These are phyloP conservation scores for Grallaria varia DNA, from an alignment of 2,113 vertebrate genomes.

Conservation along the genomic window DNA sequence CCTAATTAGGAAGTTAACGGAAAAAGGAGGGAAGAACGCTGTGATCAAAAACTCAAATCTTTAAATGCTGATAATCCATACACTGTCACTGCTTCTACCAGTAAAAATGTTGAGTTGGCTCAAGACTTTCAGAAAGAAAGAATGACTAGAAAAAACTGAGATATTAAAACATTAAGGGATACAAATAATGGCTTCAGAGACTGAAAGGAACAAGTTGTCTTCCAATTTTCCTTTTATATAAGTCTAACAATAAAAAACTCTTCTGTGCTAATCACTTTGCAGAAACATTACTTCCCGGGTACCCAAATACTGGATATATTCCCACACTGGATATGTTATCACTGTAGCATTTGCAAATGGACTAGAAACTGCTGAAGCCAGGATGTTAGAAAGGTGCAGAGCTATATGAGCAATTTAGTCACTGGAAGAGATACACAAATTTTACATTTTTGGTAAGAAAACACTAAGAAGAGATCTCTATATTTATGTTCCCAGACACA, in stretches of 20 bases:
- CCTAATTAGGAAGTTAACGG: constrained; percentile 69
- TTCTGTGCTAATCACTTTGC: background rate
- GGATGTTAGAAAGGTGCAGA: background rate
- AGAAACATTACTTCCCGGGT: constrained; percentile 32
- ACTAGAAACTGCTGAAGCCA: background rate
- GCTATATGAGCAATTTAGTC: background rate
- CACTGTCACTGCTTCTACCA: background rate
- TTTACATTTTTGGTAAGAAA: background rate
- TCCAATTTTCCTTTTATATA: background rate
- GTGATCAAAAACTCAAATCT: constrained; percentile 62
- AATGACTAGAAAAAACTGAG: background rate
- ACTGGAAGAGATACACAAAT: background rate
- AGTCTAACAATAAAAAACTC: background rate
- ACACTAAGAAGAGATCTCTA: background rate
- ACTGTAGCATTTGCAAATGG: background rate
- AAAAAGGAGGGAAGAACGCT: constrained; percentile 41
- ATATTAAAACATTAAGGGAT: background rate
- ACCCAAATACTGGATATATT: background rate
- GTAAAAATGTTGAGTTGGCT: background rate
- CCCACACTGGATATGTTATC: background rate
- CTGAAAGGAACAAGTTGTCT: background rate
- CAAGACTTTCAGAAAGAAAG: background rate
- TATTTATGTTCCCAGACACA: background rate
- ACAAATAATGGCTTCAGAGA: background rate
- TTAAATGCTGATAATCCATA: constrained; percentile 55